Conservation (phyloP, 2,797 vertebrate genomes). For the Acanthurus leucopareius region DNA sequence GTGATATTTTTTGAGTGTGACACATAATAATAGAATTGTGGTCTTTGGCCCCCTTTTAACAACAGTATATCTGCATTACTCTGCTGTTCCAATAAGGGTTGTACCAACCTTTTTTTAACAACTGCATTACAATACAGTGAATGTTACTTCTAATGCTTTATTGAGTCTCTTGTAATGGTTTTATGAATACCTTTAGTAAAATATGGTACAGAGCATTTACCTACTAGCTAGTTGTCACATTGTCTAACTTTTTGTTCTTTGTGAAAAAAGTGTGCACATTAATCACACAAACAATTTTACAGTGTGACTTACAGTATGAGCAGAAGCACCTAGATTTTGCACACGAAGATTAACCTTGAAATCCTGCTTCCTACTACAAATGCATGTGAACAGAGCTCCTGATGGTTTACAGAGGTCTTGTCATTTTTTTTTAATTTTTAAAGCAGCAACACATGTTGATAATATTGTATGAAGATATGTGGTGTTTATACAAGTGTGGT, state of each 20-base stretch:
- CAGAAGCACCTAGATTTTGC: slow-evolving; percentile 36
- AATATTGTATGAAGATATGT: slow-evolving; percentile 48
- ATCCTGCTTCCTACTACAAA: slow-evolving; percentile 36
- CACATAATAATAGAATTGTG: slow-evolving; percentile 18
- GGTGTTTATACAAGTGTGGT: slow-evolving; percentile 45
- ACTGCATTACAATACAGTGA: slow-evolving; percentile 46
- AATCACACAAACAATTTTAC: slow-evolving; percentile 34
- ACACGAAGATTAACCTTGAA: slow-evolving; percentile 14
- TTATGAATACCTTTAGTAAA: slow-evolving; percentile 63
- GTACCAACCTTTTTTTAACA: slow-evolving; percentile 34
- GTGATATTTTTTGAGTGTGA: slow-evolving; percentile 27
- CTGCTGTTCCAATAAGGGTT: slow-evolving; percentile 33
- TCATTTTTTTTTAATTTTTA: slow-evolving; percentile 34
- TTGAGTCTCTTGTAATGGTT: slow-evolving; percentile 40
- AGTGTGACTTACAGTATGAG: slow-evolving; percentile 33
- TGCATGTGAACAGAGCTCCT: slow-evolving; percentile 58
- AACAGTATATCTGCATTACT: slow-evolving; percentile 38
- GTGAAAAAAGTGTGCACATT: slow-evolving; percentile 44
- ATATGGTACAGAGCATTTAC: slow-evolving; percentile 31
- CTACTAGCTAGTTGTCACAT: slow-evolving; percentile 51
- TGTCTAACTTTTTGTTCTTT: slow-evolving; percentile 48
- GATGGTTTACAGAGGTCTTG: slow-evolving; percentile 33
- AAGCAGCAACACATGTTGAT: slow-evolving; percentile 36
- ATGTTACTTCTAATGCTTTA: slow-evolving; percentile 47
- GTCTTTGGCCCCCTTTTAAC: slow-evolving; percentile 22